phyloP scores from a whole-genome alignment of 2,888 invertebrate genomes.

The Hyles lineata region DNA sequence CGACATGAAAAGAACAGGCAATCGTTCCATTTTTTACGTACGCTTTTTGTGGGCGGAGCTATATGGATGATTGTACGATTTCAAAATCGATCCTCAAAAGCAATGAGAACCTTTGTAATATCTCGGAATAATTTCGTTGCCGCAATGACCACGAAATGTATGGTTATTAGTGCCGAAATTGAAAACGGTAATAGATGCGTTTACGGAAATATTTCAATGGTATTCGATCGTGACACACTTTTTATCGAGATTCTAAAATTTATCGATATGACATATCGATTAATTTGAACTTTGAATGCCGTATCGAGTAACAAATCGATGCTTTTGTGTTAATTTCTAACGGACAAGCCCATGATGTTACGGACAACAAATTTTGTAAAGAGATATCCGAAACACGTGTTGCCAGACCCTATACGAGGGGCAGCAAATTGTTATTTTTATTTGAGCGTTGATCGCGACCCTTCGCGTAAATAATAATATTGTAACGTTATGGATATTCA shows the following conservation, averaged over 20 bases:
- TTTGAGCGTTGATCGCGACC: conserved; percentile 45
- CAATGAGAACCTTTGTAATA: conserved; percentile 43
- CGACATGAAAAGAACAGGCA: conserved; percentile 20
- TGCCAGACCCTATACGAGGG: conserved; percentile 37
- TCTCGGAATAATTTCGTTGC: conserved; percentile 13
- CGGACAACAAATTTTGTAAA: conserved; percentile 30
- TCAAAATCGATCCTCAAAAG: conserved; percentile 49
- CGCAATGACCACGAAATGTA: conserved; percentile 22
- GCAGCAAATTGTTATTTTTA: conserved; percentile 50
- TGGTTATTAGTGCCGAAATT: conserved; percentile 17
- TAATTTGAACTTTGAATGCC: background rate
- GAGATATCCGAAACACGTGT: conserved; percentile 53
- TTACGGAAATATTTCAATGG: background rate
- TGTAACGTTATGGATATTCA: conserved; percentile 11
- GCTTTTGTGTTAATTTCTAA: background rate
- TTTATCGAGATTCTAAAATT: background rate
- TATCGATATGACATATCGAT: conserved; percentile 9
- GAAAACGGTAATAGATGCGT: conserved; percentile 19
- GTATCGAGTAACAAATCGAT: conserved; percentile 16
- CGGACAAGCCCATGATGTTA: conserved; percentile 26
- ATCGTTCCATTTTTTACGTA: conserved; percentile 28
- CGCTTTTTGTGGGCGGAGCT: conserved; percentile 46
- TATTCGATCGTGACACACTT: background rate
- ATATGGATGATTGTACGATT: conserved; percentile 38
- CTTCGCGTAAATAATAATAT: conserved; percentile 34